A percentile compares a stretch with the other conserved stretches of the same genome.
Evolutionary conservation across 2,888 invertebrate species (phyloP).

Genomic region (Chironomus riparius): DNA sequence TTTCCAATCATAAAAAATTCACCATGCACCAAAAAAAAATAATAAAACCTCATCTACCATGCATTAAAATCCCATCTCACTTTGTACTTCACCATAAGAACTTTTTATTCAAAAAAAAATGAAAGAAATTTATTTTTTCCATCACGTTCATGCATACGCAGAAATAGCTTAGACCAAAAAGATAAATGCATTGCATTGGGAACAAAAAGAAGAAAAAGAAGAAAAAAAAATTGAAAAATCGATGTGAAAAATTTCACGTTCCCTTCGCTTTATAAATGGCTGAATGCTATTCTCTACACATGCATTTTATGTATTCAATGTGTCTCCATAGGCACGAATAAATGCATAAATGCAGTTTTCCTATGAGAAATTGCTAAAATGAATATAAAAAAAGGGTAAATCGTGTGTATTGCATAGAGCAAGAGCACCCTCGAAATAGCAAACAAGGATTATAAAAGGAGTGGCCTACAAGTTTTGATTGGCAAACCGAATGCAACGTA

Average conservation of each 20-base stretch:
- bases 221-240: neutral
- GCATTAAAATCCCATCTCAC: no score
- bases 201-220: neutral
- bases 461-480: slow-evolving; percentile 18
- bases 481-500: slow-evolving; percentile 2
- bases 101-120: neutral
- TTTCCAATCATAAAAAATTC: no score
- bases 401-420: no score
- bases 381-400: no score
- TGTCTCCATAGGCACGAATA: slow-evolving; percentile 7
- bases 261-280: neutral
- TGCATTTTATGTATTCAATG: neutral
- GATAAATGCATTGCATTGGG: no score
- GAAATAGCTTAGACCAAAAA: neutral
- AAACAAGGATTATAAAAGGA: slow-evolving; percentile 15
- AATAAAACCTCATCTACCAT: no score
- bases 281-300: neutral
- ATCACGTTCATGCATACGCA: neutral
- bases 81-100: no score
- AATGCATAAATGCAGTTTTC: slow-evolving; percentile 8
- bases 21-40: no score
- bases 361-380: neutral
- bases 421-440: neutral
- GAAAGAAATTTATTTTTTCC: neutral
- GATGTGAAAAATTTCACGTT: neutral